These are phyloP conservation scores for Drosophila melanogaster DNA, from an alignment of 1,140 invertebrate species.

Conservation along the genomic window Release_6_plus_ISO1_MT NT_033777.3:18863501-18864000, in stretches of 20 bases:
- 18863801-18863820: neutral
- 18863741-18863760: constrained; percentile 8
- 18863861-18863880: no score
- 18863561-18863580: constrained; percentile 62
- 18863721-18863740: neutral
- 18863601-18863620: constrained; percentile 66
- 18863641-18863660: constrained; percentile 46
- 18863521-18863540: constrained; percentile 51
- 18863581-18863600: constrained; percentile 67
- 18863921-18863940: constrained; percentile 4
- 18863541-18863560: constrained; percentile 27
- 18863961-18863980: neutral
- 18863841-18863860: neutral
- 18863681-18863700: constrained; percentile 44
- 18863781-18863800: neutral
- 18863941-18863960: neutral
- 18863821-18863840: neutral
- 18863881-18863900: neutral
- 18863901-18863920: neutral
- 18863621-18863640: constrained; percentile 51
- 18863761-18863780: neutral
- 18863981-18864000: constrained; percentile 2
- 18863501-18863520: constrained; percentile 75
- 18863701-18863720: constrained; percentile 37
- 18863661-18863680: constrained; percentile 73